Evolutionary conservation across 2,113 vertebrate genomes (phyloP), one percentile per base, ranked within the genome.

Genomic region (Ophthalmolycus amberensis): DNA sequence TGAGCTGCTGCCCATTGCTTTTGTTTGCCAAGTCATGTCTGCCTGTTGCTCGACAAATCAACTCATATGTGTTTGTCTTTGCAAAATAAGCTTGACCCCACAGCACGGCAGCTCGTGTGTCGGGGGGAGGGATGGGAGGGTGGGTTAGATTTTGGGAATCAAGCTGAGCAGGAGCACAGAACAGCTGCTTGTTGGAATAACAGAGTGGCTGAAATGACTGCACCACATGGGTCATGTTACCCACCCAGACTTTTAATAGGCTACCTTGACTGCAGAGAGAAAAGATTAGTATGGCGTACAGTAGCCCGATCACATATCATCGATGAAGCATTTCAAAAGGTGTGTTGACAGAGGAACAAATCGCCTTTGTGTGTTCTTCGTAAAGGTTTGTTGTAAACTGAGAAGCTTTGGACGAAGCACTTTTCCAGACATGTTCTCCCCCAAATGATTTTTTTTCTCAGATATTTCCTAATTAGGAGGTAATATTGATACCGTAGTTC

Each of bases 121-220:
- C 15, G 38, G 27, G 4, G 18, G 9, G 16, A 34, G 20, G 10
- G 14, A 10, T 52, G 37, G n/a, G 34, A 5, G 38, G 54, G 38
- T 14, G 37, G 2, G 71, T 40, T 11, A 40, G 75, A 75, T 82
- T 88, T 88, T 71, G 70, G 79, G 79, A 85, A 75, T 81, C 83
- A 82, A 81, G 84, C 86, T 77, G 87, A 88, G 80, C 62, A 85
- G 75, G 76, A 90, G 72, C 76, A 89, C 75, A 63, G 86, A 91
- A 76, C 93, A 94, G 92, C 92, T 94, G 93, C 89, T 85, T 71
- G 89, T 86, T 90, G 87, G 86, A 92, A 93, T 90, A 91, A 91
- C 87, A 87, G 79, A 83, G 90, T n/a, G 83, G 73, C 75, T 85
- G 82, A 86, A 80, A 80, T 87, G 85, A 86, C 72, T 40, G 89